phyloP scores from a whole-genome alignment of 2,888 invertebrate species.

The Cheilosia urbana region DNA sequence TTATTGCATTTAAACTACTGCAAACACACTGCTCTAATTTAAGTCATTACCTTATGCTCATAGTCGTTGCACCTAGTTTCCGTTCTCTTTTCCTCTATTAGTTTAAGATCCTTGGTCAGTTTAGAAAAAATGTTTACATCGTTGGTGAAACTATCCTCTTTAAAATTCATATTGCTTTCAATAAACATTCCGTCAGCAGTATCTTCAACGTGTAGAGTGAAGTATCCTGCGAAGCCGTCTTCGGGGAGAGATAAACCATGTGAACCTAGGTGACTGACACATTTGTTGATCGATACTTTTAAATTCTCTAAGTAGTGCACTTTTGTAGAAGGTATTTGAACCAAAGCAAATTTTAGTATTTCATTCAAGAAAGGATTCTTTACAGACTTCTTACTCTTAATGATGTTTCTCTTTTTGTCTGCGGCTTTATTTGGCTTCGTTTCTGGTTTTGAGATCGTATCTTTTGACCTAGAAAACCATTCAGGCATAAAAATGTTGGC shows the following conservation, averaged over 20 bases:
- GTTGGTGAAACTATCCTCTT: background rate
- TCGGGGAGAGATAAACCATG: constrained; percentile 3
- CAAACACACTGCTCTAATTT: background rate
- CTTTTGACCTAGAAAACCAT: no score
- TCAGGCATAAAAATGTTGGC: background rate
- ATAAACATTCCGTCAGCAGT: background rate
- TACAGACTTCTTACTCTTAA: background rate
- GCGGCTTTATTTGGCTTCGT: no score
- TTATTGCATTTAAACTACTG: background rate
- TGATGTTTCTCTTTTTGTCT: background rate
- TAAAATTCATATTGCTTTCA: background rate
- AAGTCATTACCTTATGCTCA: constrained; percentile 16
- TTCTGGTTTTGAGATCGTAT: background rate
- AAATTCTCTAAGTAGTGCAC: constrained; percentile 8
- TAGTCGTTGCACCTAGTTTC: constrained; percentile 5
- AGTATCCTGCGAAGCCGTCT: constrained; percentile 24
- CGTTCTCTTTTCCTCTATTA: constrained; percentile 38
- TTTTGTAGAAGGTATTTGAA: background rate
- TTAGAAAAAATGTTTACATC: constrained; percentile 1
- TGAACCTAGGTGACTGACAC: background rate
- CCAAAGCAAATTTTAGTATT: background rate
- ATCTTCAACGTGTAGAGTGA: constrained; percentile 18
- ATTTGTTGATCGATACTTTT: constrained; percentile 21
- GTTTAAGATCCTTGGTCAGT: background rate
- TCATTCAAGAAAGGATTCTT: constrained; percentile 22